phyloP scores from a whole-genome alignment of 1,140 invertebrate genomes.

The Acromyrmex charruanus region DNA sequence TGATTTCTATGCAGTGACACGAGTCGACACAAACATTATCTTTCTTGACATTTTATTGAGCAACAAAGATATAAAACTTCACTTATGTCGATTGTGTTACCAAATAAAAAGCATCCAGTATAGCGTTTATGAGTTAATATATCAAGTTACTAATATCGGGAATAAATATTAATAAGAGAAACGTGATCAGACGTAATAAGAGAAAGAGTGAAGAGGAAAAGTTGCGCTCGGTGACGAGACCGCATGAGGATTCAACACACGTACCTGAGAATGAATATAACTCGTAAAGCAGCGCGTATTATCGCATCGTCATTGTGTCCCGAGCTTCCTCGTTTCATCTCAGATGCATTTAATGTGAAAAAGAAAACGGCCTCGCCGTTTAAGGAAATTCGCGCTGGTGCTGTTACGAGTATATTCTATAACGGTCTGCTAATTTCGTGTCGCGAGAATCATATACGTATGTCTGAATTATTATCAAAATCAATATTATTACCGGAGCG shows the following conservation, averaged over 20 bases:
- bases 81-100: too few relatives aligned
- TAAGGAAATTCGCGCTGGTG: constrained; percentile 42
- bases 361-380: constrained; percentile 35
- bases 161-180: background rate
- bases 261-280: constrained; percentile 60
- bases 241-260: constrained; percentile 59
- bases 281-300: constrained; percentile 65
- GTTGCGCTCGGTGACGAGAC: constrained; percentile 36
- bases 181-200: background rate
- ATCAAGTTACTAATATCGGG: constrained; percentile 7
- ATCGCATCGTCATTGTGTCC: constrained; percentile 69
- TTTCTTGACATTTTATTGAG: too few relatives aligned
- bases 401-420: background rate
- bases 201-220: background rate
- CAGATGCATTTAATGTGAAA: constrained; percentile 31
- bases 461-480: constrained; percentile 11
- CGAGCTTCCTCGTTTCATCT: constrained; percentile 63
- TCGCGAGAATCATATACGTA: background rate
- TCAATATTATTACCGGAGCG: constrained; percentile 25
- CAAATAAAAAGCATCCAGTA: too few relatives aligned
- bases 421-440: constrained; percentile 37
- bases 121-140: too few relatives aligned
- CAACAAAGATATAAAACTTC: too few relatives aligned
- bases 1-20: too few relatives aligned
- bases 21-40: too few relatives aligned